Evolutionary conservation across 2,113 vertebrate species (phyloP), one percentile per base, ranked within the genome.

Genomic region (Paratilapia polleni): DNA sequence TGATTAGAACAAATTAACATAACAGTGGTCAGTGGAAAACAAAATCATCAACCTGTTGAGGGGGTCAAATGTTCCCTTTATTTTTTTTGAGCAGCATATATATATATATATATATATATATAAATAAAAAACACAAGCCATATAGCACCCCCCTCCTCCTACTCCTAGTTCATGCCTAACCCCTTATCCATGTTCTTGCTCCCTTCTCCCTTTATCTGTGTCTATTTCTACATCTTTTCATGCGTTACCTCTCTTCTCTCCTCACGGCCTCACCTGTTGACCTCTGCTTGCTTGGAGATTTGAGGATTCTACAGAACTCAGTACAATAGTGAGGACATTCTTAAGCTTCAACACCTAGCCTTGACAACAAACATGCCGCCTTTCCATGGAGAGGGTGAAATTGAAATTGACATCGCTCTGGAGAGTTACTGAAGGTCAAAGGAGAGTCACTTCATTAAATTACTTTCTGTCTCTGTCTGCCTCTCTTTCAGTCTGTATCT

Each of bases 391-490:
- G 63, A 77, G 73, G 86, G 82, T 90, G 91, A 87, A 90, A 92
- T 86, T 85, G 84, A 89, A 89, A 91, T 91, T 91, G 93, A 81
- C 87, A 84, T 84, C 78, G 77, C 81, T 78, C 89, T 73, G 54
- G 24, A 86, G 88, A 89, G 82, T 83, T 80, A 49, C 78, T 74
- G 83, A 91, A 91, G 91, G 92, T 94, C 93, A 92, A 31, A 8
- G 31, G 52, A 38, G 83, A 88, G 84, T 88, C 84, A 82, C 78
- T 86, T 82, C 83, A 84, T 80, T 82, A 80, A 88, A 92, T 88
- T 90, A 90, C 88, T 88, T 73, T 83, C 68, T 66, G 75, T 82
- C 84, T 58, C 54, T 36, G 52, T 74, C 77, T 52, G 80, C 22
- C 70, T 58, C 70, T 75, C 70, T 81, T 22, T 79, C 59, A 61